Conservation (phyloP, 2,797 vertebrate species). For the Centropyge bicolor region DNA sequence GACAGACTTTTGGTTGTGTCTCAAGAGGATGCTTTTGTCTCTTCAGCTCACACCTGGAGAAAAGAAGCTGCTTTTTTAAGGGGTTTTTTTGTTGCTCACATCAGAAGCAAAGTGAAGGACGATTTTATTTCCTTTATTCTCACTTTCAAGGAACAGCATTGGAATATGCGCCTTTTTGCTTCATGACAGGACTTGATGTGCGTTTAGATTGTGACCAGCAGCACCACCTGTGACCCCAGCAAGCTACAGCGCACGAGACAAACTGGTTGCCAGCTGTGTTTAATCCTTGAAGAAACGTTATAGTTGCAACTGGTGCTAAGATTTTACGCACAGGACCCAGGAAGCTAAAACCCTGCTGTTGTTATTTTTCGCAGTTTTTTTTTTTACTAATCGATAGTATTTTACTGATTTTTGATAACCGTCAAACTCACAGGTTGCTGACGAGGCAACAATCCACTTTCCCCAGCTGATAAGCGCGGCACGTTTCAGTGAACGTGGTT, state of each 20-base stretch:
- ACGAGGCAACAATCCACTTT: conserved; percentile 38
- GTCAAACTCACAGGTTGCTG: conserved; percentile 27
- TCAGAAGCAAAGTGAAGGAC: conserved; percentile 1
- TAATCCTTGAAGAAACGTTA: not conserved
- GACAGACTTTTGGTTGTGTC: conserved; percentile 3
- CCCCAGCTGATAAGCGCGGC: conserved; percentile 40
- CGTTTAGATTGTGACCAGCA: not conserved
- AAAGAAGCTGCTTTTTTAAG: conserved; percentile 42
- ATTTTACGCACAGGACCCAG: not conserved
- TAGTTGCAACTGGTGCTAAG: too few relatives aligned
- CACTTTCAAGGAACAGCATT: not conserved
- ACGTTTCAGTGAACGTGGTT: conserved; percentile 20
- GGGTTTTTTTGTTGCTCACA: not conserved
- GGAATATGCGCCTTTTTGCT: conserved; percentile 55
- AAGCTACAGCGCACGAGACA: not conserved
- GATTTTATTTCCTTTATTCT: not conserved
- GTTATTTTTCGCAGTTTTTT: not conserved
- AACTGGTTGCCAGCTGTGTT: not conserved
- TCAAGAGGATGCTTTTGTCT: conserved; percentile 57
- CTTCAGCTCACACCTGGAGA: conserved; percentile 57
- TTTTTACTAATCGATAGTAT: not conserved
- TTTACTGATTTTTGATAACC: not conserved
- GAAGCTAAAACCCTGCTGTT: not conserved
- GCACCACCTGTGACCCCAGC: conserved; percentile 26
- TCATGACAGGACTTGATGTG: conserved; percentile 37